These are phyloP conservation scores for Delichon dasypus DNA, from an alignment of 2,797 vertebrate species.

Conservation along the genomic window DNA sequence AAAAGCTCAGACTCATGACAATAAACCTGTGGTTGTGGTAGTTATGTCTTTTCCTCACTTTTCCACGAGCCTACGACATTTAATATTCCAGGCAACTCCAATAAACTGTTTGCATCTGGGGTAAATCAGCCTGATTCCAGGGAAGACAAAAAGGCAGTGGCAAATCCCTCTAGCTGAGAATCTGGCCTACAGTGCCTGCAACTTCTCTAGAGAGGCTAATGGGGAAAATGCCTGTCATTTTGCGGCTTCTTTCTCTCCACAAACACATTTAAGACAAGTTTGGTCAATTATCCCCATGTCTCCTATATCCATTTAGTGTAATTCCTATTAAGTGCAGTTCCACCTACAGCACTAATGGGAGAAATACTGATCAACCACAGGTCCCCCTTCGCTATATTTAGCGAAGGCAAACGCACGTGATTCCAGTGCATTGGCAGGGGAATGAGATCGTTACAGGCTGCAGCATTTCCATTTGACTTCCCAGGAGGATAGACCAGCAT, in stretches of 20 bases:
- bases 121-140: conserved; percentile 39
- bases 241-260: conserved; percentile 69
- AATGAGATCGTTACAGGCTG: conserved; percentile 59
- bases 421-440: conserved; percentile 55
- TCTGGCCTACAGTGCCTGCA: conserved; percentile 47
- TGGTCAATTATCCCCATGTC: conserved; percentile 75
- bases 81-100: not conserved
- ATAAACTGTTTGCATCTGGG: not conserved
- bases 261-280: conserved; percentile 70
- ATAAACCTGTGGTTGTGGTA: conserved; percentile 38
- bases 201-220: conserved; percentile 64
- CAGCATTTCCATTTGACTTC: conserved; percentile 60
- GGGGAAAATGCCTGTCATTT: conserved; percentile 67
- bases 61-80: not conserved
- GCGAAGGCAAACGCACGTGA: conserved; percentile 21
- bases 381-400: conserved; percentile 68
- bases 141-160: conserved; percentile 30
- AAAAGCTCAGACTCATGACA: conserved; percentile 28
- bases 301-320: conserved; percentile 75
- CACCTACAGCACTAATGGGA: conserved; percentile 74
- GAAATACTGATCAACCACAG: conserved; percentile 66
- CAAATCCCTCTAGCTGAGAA: conserved; percentile 47
- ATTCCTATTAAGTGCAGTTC: conserved; percentile 74
- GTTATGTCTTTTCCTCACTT: conserved; percentile 40
- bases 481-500: conserved; percentile 61